Conservation (phyloP, 2,888 invertebrate species). For the Dasysyrphus albostriatus region DNA sequence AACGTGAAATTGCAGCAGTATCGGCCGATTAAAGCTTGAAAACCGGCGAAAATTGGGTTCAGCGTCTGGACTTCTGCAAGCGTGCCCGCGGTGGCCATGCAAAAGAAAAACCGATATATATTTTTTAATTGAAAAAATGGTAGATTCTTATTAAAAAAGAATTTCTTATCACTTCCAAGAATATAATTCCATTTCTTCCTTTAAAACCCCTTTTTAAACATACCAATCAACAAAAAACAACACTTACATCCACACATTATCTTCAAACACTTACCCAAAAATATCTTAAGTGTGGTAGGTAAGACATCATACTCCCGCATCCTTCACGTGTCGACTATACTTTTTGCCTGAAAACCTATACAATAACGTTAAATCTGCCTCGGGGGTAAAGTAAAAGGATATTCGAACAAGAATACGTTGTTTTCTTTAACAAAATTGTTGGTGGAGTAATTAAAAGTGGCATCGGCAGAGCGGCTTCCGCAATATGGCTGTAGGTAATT, state of each 20-base stretch:
- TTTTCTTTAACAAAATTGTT: constrained; percentile 40
- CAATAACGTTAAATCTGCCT: constrained; percentile 24
- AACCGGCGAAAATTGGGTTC: no score
- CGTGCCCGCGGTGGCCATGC: no score
- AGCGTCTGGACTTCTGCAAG: no score
- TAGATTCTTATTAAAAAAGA: no score
- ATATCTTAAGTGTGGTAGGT: constrained; percentile 35
- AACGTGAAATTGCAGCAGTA: no score
- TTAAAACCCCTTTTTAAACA: no score
- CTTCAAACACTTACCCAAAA: constrained; percentile 36
- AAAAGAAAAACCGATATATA: no score
- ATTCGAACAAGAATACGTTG: constrained; percentile 10
- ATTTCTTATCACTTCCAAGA: no score
- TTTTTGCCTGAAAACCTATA: constrained; percentile 12
- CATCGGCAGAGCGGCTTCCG: constrained; percentile 13
- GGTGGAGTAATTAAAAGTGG: constrained; percentile 69
- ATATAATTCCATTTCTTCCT: no score
- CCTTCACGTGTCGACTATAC: constrained; percentile 16
- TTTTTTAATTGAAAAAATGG: no score
- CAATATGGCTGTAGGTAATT: constrained; percentile 66
- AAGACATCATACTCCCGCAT: constrained; percentile 25
- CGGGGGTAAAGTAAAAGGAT: constrained; percentile 45
- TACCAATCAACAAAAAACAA: background rate
- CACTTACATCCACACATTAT: background rate
- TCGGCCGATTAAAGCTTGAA: no score